Evolutionary conservation across 2,113 vertebrate species (phyloP).

Genomic region (Austrofundulus limnaeus): DNA sequence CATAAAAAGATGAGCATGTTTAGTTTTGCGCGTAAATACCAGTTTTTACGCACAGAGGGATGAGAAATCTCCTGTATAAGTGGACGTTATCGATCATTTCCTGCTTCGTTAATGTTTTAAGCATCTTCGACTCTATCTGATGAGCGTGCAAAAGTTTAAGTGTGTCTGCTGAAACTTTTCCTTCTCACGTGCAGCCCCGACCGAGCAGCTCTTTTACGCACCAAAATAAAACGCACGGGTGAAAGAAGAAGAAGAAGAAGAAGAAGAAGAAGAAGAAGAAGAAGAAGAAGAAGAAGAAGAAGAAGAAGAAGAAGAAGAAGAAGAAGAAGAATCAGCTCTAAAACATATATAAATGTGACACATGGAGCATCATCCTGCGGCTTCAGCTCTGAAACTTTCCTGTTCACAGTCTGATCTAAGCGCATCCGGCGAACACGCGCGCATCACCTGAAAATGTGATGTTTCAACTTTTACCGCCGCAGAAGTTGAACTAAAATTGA

Average conservation of each 20-base stretch:
- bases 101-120: background rate
- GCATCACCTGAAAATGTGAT: constrained; percentile 4
- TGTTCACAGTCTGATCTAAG: background rate
- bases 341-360: too few relatives aligned
- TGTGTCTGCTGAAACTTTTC: constrained; percentile 57
- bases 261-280: too few relatives aligned
- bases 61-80: background rate
- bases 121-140: constrained; percentile 21
- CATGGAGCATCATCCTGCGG: background rate
- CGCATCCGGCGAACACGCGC: background rate
- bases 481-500: constrained; percentile 3
- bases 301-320: too few relatives aligned
- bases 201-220: constrained; percentile 4
- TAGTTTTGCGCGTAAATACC: background rate
- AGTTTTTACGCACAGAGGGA: background rate
- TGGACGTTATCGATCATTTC: background rate
- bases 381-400: constrained; percentile 27
- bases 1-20: background rate
- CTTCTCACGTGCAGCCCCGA: background rate
- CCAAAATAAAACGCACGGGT: background rate
- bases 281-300: too few relatives aligned
- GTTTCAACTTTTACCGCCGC: constrained; percentile 12
- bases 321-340: too few relatives aligned
- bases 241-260: too few relatives aligned
- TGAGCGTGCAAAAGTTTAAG: constrained; percentile 55